phyloP scores from a whole-genome alignment of 2,888 invertebrate species.

The Drymonia ruficornis region DNA sequence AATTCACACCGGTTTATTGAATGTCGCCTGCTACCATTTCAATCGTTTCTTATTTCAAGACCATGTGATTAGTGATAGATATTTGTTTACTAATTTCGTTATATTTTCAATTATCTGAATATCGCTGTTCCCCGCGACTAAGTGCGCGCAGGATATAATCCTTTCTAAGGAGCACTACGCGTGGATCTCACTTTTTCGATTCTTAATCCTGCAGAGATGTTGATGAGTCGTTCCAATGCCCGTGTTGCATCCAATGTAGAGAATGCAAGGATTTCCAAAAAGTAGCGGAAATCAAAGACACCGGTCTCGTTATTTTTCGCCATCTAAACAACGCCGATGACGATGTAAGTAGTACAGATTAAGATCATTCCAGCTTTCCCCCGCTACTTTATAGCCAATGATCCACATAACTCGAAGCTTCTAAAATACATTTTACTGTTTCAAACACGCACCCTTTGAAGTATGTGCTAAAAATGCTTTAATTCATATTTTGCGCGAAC shows the following conservation, averaged over 20 bases:
- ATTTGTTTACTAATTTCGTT: too few relatives aligned
- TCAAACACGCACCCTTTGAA: neutral
- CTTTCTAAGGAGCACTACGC: too few relatives aligned
- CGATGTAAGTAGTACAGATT: constrained; percentile 1
- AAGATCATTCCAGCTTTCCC: neutral
- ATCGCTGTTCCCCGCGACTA: neutral
- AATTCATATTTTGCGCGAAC: too few relatives aligned
- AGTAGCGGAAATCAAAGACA: neutral
- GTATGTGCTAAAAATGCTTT: too few relatives aligned
- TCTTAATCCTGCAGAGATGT: neutral
- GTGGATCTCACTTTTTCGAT: neutral
- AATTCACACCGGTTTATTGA: too few relatives aligned
- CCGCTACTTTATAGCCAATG: neutral
- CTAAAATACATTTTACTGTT: neutral
- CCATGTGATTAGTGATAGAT: too few relatives aligned
- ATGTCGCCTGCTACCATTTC: too few relatives aligned
- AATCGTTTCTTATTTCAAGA: too few relatives aligned
- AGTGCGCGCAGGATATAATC: neutral
- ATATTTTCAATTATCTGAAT: neutral
- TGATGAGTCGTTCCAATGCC: neutral
- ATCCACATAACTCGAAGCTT: neutral
- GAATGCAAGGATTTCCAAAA: constrained; percentile 5
- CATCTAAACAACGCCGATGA: neutral
- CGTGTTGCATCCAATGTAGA: neutral
- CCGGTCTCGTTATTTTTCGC: constrained; percentile 1